Evolutionary conservation across 2,888 invertebrate species (phyloP), one percentile per base, ranked within the genome.

Genomic region (Beris morrisii): DNA sequence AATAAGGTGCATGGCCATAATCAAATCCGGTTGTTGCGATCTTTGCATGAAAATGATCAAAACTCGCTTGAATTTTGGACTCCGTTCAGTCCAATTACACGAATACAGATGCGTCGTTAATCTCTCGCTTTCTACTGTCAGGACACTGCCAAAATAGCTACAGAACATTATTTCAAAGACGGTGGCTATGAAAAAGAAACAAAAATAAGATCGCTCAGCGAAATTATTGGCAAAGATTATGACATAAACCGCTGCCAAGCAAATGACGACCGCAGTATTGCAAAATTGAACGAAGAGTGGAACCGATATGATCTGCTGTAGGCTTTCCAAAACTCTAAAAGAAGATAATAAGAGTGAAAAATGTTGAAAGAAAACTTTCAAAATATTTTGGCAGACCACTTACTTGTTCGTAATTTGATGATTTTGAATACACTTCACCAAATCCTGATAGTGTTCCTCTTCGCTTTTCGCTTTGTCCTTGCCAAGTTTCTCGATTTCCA

Each of bases 41-140:
- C 83, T 78, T 70, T 82, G 80, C 79, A 86, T 79, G 4, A 84
- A 82, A 53, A 85, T 79, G 65, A 82, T 74, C 31, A 86, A 73
- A 5, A 76, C 75, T 9, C 78, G 78, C 15, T 77, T 78, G 72
- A 84, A 84, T 66, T 73, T 73, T 0, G 71, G 71, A 64, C 81
- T 75, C 73, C 86, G 84, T 6, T 84, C 80, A 56, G 83, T 79
- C 86, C 86, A 86, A 2, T 82, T 82, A 69, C n/a, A n/a, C n/a
- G n/a, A n/a, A n/a, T n/a, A n/a, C n/a, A n/a, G n/a, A n/a, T n/a
- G n/a, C n/a, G 83, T 79, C 0, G 82, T 78, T 3, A 86, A 77
- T 2, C 79, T 75, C 71, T 82, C 79, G 70, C 85, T 84, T 81
- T 84, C 76, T 5, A 75, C 70, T 4, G 82, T 83, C 52, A 85